A percentile compares a stretch with the other conserved stretches of the same genome.
Evolutionary conservation across 2,797 vertebrate species (phyloP).

Genomic region (Chaetophractus vellerosus): DNA sequence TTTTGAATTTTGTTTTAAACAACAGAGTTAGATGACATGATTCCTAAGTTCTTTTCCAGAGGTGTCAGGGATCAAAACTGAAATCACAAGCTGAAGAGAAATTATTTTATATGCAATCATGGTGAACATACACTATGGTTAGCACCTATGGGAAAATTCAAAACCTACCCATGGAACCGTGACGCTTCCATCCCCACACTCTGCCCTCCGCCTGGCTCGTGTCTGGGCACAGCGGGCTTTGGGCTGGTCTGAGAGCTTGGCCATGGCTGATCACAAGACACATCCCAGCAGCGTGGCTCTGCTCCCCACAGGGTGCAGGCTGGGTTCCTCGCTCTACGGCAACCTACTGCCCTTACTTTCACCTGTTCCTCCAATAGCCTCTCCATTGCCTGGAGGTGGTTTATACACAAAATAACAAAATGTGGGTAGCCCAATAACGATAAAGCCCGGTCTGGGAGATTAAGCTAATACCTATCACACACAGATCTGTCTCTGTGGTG

Average conservation of each 20-base stretch:
- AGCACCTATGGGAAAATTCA: background rate
- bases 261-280: background rate
- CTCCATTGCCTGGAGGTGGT: background rate
- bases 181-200: background rate
- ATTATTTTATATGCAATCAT: background rate
- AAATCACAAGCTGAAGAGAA: conserved; percentile 31
- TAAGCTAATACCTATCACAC: too few relatives aligned
- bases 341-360: too few relatives aligned
- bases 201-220: fast-evolving
- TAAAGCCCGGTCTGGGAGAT: background rate
- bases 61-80: background rate
- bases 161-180: background rate
- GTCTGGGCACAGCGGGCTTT: background rate
- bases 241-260: background rate
- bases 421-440: background rate
- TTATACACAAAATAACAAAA: background rate
- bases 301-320: background rate
- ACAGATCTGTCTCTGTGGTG: background rate
- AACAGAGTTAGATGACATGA: background rate
- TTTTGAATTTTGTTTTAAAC: background rate
- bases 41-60: conserved; percentile 5
- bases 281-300: background rate
- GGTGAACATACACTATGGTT: background rate
- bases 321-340: background rate
- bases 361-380: background rate